A percentile compares a stretch with the other conserved stretches of the same genome.
These are phyloP conservation scores for Lydus trimaculatus DNA, from an alignment of 2,888 invertebrate species.

Conservation along the genomic window DNA sequence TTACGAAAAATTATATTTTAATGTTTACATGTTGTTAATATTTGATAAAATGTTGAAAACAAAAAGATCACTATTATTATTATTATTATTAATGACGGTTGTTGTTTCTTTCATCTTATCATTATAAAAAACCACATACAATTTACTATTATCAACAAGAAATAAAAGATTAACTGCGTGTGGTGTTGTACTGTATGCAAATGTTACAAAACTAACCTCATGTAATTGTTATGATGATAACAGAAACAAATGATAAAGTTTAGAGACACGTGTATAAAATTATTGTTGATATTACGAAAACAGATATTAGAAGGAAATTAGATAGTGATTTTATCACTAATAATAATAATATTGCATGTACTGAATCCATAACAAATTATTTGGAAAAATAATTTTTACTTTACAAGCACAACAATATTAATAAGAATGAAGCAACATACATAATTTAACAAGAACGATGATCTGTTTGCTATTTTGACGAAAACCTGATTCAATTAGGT, in stretches of 20 bases:
- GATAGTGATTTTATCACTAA: background rate
- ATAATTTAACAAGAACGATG: too few species aligned
- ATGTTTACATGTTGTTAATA: background rate
- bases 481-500: too few species aligned
- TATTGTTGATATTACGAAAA: background rate
- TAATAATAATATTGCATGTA: background rate
- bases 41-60: background rate
- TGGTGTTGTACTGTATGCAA: background rate
- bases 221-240: background rate
- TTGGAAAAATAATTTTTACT: too few species aligned
- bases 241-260: background rate
- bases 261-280: background rate
- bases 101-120: background rate
- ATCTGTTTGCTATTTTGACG: too few species aligned
- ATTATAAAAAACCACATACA: background rate
- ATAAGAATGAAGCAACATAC: too few species aligned
- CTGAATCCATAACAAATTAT: too few species aligned
- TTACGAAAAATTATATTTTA: background rate
- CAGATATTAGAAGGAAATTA: background rate
- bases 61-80: background rate
- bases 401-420: too few species aligned
- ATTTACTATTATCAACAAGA: background rate
- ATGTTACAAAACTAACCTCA: background rate
- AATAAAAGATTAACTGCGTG: background rate
- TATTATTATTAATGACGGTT: background rate